phyloP scores from a whole-genome alignment of 2,113 vertebrate species.

The Columba janthina region DNA sequence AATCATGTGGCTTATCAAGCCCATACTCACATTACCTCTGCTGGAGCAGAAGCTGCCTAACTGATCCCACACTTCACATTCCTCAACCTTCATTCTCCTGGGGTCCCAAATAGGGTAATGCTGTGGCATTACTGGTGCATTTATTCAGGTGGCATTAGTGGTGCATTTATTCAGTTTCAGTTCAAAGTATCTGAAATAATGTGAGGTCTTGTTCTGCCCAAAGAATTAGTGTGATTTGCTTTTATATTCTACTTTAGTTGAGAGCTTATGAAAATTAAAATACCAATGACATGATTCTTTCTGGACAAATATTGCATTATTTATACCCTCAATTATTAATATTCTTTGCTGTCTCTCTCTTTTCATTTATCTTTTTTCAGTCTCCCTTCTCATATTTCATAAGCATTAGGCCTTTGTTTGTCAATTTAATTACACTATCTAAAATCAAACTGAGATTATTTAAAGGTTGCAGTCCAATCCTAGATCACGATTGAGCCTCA shows the following conservation, averaged over 20 bases:
- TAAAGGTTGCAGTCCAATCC: not conserved
- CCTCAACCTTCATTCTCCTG: not conserved
- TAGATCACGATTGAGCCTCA: not conserved
- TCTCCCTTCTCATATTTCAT: not conserved
- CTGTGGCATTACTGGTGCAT: not conserved
- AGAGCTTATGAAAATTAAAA: constrained; percentile 31
- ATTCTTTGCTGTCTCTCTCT: not conserved
- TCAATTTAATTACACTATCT: constrained; percentile 6
- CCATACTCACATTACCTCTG: not conserved
- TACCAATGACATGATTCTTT: not conserved
- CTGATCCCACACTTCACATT: not conserved
- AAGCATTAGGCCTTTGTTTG: not conserved
- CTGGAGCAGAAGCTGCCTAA: not conserved
- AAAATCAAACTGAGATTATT: constrained; percentile 7
- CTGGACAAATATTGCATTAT: constrained; percentile 17
- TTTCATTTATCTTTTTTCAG: not conserved
- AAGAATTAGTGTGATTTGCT: not conserved
- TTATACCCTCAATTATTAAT: constrained; percentile 17
- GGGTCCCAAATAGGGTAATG: not conserved
- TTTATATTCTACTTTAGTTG: not conserved
- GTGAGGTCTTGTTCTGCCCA: not conserved
- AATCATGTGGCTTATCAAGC: not conserved
- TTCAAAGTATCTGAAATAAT: not conserved
- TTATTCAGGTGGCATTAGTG: not conserved
- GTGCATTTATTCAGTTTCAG: not conserved